phyloP scores from a whole-genome alignment of 1,140 invertebrate species.

The Mamestra configurata region DNA sequence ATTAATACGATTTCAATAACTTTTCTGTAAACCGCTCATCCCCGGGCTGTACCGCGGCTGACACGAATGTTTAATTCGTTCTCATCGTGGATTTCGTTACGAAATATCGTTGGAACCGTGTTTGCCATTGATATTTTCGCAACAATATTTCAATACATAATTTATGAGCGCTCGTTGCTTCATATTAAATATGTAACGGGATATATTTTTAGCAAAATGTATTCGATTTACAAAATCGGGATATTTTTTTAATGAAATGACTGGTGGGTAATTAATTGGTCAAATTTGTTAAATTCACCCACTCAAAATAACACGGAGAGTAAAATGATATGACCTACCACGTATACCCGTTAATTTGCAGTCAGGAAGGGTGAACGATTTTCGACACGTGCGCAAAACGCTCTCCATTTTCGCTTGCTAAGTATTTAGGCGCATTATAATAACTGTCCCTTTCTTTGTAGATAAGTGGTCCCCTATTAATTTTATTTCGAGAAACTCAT shows the following conservation, averaged over 20 bases:
- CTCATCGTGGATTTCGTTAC: conserved; percentile 13
- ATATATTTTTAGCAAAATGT: conserved; percentile 1
- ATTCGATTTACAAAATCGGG: not conserved
- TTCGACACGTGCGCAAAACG: not conserved
- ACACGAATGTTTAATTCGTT: conserved; percentile 27
- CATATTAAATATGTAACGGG: conserved; percentile 3
- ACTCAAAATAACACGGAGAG: too few relatives aligned
- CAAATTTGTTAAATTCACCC: too few relatives aligned
- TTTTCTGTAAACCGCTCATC: not conserved
- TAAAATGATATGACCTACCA: not conserved
- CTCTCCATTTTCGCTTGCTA: not conserved
- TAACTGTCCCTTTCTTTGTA: too few relatives aligned
- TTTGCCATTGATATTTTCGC: conserved; percentile 7
- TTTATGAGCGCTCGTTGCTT: conserved; percentile 9
- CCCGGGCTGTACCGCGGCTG: not conserved
- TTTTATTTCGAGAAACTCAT: too few relatives aligned
- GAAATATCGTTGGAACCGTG: not conserved
- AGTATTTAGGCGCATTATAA: not conserved
- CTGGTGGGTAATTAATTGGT: not conserved
- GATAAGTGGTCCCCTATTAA: too few relatives aligned
- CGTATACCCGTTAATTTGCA: not conserved
- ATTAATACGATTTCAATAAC: not conserved
- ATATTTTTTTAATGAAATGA: not conserved
- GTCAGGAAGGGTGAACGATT: not conserved
- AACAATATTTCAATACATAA: conserved; percentile 22